phyloP scores from a whole-genome alignment of 2,113 vertebrate genomes.

The Cyanoramphus novaezelandiae region DNA sequence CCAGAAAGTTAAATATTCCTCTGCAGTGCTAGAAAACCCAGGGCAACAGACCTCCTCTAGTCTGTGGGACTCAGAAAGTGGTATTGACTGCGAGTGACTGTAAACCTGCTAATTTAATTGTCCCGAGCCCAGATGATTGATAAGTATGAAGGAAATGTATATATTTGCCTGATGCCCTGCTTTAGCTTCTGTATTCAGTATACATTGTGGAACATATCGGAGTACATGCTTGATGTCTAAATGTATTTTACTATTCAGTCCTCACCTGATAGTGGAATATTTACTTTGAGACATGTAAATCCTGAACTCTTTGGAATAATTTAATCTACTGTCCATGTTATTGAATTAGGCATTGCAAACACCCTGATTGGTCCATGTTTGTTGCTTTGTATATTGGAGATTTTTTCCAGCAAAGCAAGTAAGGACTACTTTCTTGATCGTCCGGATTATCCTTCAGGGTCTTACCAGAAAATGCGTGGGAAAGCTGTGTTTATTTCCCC shows the following conservation, averaged over 20 bases:
- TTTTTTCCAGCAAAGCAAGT: not conserved
- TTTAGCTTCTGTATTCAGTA: not conserved
- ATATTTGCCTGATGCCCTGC: not conserved
- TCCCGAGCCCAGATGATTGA: not conserved
- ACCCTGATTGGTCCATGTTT: not conserved
- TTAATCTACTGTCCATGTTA: not conserved
- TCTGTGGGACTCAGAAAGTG: not conserved
- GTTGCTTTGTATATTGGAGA: not conserved
- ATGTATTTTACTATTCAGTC: not conserved
- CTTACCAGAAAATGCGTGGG: not conserved
- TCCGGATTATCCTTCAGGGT: not conserved
- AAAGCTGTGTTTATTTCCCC: not conserved
- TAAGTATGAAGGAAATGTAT: not conserved
- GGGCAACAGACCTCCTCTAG: not conserved
- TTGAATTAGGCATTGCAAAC: not conserved
- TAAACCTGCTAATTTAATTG: constrained; percentile 6
- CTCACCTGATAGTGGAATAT: not conserved
- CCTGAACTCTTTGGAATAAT: not conserved
- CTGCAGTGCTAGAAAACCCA: not conserved
- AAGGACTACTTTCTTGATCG: not conserved
- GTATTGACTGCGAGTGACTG: not conserved
- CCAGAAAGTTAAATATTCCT: not conserved
- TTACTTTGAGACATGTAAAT: not conserved
- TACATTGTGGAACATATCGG: not conserved
- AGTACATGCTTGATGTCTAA: not conserved